Evolutionary conservation across 2,797 vertebrate genomes (phyloP).

Genomic region (Sebastes taczanowskii): DNA sequence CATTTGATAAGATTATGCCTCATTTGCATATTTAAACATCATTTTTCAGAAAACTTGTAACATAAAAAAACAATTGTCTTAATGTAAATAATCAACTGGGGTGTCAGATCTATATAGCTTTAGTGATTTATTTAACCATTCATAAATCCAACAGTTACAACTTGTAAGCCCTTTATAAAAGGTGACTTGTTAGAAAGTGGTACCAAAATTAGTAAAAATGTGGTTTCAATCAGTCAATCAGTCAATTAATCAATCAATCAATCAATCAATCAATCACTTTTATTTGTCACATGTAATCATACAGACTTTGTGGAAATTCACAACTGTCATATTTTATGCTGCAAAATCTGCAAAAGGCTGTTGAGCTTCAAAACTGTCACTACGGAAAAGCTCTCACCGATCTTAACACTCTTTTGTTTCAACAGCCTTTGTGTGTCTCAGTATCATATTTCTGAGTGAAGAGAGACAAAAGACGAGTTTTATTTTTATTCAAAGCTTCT

Average conservation of each 20-base stretch:
- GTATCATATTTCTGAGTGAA: not conserved
- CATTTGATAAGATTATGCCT: too few relatives aligned
- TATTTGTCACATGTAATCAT: not conserved
- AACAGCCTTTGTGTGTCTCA: not conserved
- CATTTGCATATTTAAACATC: too few relatives aligned
- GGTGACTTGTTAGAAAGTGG: not conserved
- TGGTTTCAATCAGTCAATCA: not conserved
- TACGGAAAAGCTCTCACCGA: not conserved
- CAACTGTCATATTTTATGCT: not conserved
- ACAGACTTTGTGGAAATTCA: not conserved
- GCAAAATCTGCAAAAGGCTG: not conserved
- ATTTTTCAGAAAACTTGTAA: too few relatives aligned
- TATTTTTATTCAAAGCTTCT: not conserved
- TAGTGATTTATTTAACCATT: not conserved
- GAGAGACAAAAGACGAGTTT: not conserved
- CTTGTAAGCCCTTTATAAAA: not conserved
- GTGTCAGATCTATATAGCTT: not conserved
- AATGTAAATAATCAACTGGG: too few relatives aligned
- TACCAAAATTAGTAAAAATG: not conserved
- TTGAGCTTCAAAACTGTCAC: not conserved
- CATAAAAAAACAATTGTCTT: too few relatives aligned
- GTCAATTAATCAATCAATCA: too few relatives aligned
- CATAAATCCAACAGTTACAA: not conserved
- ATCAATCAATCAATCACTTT: not conserved
- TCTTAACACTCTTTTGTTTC: not conserved